phyloP scores from a whole-genome alignment of 2,888 invertebrate genomes.

The Deroplatys truncata region DNA sequence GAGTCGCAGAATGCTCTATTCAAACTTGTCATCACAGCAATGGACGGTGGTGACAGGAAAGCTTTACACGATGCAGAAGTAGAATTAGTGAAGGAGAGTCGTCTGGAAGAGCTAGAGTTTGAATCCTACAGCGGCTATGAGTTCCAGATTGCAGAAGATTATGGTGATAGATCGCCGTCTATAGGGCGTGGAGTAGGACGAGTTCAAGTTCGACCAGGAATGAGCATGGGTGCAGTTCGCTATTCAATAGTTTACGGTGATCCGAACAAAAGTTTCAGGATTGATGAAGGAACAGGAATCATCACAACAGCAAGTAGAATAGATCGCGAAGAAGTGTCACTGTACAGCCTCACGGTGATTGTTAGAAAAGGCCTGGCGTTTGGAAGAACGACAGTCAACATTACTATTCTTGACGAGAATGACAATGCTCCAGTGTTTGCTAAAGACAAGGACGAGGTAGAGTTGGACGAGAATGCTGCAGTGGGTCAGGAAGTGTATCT shows the following conservation, averaged over 20 bases:
- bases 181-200: conserved; percentile 72
- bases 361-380: conserved; percentile 73
- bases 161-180: conserved; percentile 55
- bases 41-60: conserved; percentile 72
- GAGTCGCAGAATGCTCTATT: conserved; percentile 63
- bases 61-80: conserved; percentile 72
- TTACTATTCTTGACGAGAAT: conserved; percentile 81
- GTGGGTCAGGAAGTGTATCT: conserved; percentile 90
- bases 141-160: conserved; percentile 80
- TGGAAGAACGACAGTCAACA: conserved; percentile 73
- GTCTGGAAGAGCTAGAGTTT: conserved; percentile 70
- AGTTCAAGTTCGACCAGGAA: conserved; percentile 53
- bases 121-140: conserved; percentile 72
- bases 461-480: conserved; percentile 82
- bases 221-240: conserved; percentile 46
- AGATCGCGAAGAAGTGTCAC: conserved; percentile 76
- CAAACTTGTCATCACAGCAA: conserved; percentile 71
- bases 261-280: conserved; percentile 67
- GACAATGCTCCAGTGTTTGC: conserved; percentile 86
- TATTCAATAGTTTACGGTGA: conserved; percentile 82
- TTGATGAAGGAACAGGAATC: conserved; percentile 73
- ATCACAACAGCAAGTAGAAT: conserved; percentile 74
- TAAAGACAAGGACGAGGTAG: conserved; percentile 72
- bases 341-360: conserved; percentile 74
- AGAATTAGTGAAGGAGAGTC: conserved; percentile 71